Evolutionary conservation across 2,888 invertebrate genomes (phyloP).

Genomic region (Spisula subtruncata): DNA sequence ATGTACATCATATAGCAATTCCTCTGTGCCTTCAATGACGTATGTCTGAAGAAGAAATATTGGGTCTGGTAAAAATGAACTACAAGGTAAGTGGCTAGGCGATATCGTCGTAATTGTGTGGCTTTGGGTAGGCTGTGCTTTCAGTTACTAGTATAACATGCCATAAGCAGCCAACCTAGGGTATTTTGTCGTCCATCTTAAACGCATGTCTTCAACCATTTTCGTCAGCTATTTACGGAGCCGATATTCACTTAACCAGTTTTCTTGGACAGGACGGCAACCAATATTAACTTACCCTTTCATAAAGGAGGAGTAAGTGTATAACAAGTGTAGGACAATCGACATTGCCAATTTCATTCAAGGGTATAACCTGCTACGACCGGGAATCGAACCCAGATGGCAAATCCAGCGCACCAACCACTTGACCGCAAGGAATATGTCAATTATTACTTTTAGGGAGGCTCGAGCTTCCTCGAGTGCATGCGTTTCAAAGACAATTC

Average conservation of each 20-base stretch:
- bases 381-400: not conserved
- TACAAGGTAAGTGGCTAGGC: too few species aligned
- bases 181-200: not conserved
- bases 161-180: not conserved
- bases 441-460: not conserved
- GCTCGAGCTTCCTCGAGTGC: too few species aligned
- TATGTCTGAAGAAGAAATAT: constrained; percentile 80
- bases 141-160: too few species aligned
- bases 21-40: constrained; percentile 80
- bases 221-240: not conserved
- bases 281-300: not conserved
- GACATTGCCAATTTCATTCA: not conserved
- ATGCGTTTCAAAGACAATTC: too few species aligned
- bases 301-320: not conserved
- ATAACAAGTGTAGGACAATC: not conserved
- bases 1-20: constrained; percentile 85
- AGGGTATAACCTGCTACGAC: not conserved
- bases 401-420: too few species aligned
- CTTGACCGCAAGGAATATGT: not conserved
- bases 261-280: not conserved
- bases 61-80: not conserved
- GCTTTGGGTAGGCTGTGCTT: too few species aligned
- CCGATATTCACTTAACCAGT: not conserved
- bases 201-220: not conserved
- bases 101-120: too few species aligned